These are phyloP conservation scores for Azorinus chamasolen DNA, from an alignment of 2,888 invertebrate genomes.

Conservation along the genomic window DNA sequence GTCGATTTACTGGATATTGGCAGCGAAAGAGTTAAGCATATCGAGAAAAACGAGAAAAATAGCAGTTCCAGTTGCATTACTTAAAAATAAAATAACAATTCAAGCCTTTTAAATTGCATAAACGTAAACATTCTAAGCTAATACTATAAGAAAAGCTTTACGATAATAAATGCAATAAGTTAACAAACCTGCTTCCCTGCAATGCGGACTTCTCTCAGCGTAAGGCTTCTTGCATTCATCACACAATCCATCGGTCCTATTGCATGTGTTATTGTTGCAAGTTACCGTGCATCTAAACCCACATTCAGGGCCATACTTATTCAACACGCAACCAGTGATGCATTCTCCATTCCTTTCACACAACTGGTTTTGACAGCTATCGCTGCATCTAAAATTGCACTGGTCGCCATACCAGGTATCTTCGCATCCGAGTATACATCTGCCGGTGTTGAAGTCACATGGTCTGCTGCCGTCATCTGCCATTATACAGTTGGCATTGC, in stretches of 20 bases:
- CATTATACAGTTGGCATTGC: slow-evolving; percentile 33
- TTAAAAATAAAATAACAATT: too few relatives aligned
- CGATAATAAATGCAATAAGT: too few relatives aligned
- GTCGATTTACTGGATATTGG: too few relatives aligned
- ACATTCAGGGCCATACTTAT: slow-evolving; percentile 42
- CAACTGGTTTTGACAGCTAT: slow-evolving; percentile 26
- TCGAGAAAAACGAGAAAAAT: too few relatives aligned
- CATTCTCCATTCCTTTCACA: slow-evolving; percentile 52
- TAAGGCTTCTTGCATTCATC: slow-evolving; percentile 29
- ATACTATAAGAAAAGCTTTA: too few relatives aligned
- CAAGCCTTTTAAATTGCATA: too few relatives aligned
- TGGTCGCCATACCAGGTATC: slow-evolving; percentile 38
- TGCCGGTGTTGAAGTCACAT: slow-evolving; percentile 43
- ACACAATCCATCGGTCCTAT: slow-evolving; percentile 28
- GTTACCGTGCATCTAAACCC: slow-evolving; percentile 20
- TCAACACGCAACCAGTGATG: slow-evolving; percentile 28
- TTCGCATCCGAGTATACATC: slow-evolving; percentile 37
- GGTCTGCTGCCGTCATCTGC: slow-evolving; percentile 14
- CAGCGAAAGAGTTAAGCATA: too few relatives aligned
- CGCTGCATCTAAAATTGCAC: slow-evolving; percentile 33
- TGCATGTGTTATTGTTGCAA: slow-evolving; percentile 47
- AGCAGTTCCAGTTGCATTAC: too few relatives aligned
- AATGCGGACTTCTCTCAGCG: slow-evolving; percentile 24
- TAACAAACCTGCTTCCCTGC: slow-evolving; percentile 51
- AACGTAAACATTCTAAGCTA: too few relatives aligned